Conservation (phyloP, 1,140 invertebrate species). For the Formica exsecta region DNA sequence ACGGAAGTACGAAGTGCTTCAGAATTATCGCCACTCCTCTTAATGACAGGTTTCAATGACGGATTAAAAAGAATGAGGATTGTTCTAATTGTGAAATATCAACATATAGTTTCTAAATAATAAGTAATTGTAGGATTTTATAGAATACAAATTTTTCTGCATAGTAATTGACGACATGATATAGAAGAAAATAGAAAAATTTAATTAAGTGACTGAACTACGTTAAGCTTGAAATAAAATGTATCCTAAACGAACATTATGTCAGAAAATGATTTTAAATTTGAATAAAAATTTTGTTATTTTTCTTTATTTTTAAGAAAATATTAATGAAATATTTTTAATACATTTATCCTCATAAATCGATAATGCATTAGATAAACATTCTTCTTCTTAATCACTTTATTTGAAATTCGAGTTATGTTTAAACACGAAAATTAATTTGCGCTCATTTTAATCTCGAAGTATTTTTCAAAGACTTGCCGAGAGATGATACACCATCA, state of each 20-base stretch:
- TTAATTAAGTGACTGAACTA: not conserved
- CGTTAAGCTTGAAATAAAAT: not conserved
- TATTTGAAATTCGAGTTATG: not conserved
- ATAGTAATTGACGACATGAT: not conserved
- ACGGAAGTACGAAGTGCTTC: conserved; percentile 38
- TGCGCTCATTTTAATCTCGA: not conserved
- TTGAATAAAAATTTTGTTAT: not conserved
- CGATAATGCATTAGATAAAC: not conserved
- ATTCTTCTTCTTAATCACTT: not conserved
- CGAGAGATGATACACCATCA: not conserved
- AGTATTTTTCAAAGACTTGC: not conserved
- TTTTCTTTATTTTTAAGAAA: not conserved
- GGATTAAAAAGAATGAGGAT: conserved; percentile 11
- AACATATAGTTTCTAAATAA: not conserved
- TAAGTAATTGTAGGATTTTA: not conserved
- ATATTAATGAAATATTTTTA: not conserved
- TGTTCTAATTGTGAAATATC: not conserved
- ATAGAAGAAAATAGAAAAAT: not conserved
- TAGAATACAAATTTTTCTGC: not conserved
- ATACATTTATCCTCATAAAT: not conserved
- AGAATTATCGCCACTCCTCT: conserved; percentile 9
- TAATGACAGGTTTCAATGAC: conserved; percentile 15
- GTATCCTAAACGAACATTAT: not conserved
- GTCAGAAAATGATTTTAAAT: not conserved
- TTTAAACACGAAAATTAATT: conserved; percentile 10